A percentile compares a stretch with the other conserved stretches of the same genome.
These are phyloP conservation scores for Eutrigla gurnardus DNA, from an alignment of 2,797 vertebrate species.

Conservation along the genomic window DNA sequence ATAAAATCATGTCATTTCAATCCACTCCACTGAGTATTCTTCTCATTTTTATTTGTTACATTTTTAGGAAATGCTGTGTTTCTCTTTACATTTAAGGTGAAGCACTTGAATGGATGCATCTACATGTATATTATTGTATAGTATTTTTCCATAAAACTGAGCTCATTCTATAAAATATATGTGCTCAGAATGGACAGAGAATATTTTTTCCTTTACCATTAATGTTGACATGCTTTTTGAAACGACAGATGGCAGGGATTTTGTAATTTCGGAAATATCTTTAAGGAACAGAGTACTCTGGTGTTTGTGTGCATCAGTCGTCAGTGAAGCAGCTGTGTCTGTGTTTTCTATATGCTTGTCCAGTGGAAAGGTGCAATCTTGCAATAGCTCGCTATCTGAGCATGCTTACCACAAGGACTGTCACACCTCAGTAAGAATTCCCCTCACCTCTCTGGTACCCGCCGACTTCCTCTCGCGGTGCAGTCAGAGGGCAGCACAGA, in stretches of 20 bases:
- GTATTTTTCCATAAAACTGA: background rate
- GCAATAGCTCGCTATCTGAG: constrained; percentile 71
- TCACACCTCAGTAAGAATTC: constrained; percentile 83
- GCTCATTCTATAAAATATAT: background rate
- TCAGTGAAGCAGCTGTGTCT: constrained; percentile 30
- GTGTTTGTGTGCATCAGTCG: constrained; percentile 33
- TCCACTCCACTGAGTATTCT: background rate
- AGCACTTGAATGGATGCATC: background rate
- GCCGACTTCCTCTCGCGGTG: constrained; percentile 82
- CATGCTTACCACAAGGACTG: constrained; percentile 75
- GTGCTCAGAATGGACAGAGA: background rate
- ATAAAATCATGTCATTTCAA: background rate
- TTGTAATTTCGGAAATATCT: constrained; percentile 14
- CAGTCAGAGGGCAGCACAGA: constrained; percentile 74
- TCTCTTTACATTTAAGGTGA: background rate
- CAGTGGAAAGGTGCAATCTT: constrained; percentile 76
- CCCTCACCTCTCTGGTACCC: constrained; percentile 82
- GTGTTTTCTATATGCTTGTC: constrained; percentile 29
- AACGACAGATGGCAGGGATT: constrained; percentile 1
- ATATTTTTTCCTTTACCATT: background rate
- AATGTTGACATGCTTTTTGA: background rate
- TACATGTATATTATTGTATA: background rate
- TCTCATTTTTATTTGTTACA: background rate
- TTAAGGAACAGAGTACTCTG: constrained; percentile 15
- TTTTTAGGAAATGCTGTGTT: background rate